Base-by-base conservation (phyloP, 2,797 vertebrate genomes). In the Rhyacichthys aspro region DNA sequence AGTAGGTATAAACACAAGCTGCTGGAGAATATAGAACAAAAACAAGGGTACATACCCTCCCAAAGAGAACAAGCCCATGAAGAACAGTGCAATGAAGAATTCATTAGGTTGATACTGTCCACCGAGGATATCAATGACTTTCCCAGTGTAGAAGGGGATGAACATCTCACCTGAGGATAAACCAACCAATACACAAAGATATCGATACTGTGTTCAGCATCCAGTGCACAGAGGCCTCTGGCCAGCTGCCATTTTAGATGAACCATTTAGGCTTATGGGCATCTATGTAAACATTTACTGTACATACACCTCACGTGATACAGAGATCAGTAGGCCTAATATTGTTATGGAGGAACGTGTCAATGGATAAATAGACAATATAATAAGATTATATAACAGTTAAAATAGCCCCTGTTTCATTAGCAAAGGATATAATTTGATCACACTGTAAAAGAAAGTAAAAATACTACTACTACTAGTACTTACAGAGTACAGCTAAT, bases 91-190 rank as follows among this genome's bases (percentile, higher is more conserved):
- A 0, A 61, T 23, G 7, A 57, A 2, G 62, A 95, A 94, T 28
- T 91, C 76, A 0, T 65, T 74, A 0, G 74, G 52, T 19, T 91
- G 79, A 45, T 92, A 94, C 2, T 91, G 57, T 0, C 81, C 70
- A 0, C 92, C 83, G 0, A 89, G 68, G 61, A 92, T 91, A 60
- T 98, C 95, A 52, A 96, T 94, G 58, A 95, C 89, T 1, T 68
- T 91, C 0, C 96, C 95, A 0, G 90, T 94, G 73, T 94, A 98
- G 55, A 90, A 93, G 0, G 94, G 94, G 69, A 95, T 93, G 36
- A 91, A 81, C 8, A 90, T 93, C 36, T 95, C 86, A 69, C 91
- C 95, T 97, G 87, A 42, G 42, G 12, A 39, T 1, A 55, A 2
- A 62, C 0, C 15, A 50, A 11, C 17, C 6, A 6, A 19, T 34